phyloP scores from a whole-genome alignment of 2,888 invertebrate genomes.

The Zhuqinia jingwanae region DNA sequence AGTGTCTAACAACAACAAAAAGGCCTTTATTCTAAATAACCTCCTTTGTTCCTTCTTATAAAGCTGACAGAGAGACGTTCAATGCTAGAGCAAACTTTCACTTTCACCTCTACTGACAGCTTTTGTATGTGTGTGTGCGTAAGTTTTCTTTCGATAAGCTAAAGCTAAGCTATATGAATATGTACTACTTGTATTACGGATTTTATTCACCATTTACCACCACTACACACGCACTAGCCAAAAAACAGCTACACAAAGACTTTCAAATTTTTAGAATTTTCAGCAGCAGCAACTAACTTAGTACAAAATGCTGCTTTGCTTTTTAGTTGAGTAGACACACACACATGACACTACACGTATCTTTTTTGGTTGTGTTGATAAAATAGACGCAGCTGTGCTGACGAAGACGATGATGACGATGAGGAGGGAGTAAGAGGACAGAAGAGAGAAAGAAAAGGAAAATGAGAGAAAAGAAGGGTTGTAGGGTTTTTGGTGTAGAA shows the following conservation, averaged over 20 bases:
- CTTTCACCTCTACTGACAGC: slow-evolving; percentile 3
- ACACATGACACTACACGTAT: background rate
- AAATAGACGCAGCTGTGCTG: slow-evolving; percentile 39
- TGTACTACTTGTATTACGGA: background rate
- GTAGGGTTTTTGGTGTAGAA: slow-evolving; percentile 26
- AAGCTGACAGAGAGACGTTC: background rate
- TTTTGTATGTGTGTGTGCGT: slow-evolving; percentile 17
- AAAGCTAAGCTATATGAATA: background rate
- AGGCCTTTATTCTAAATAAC: slow-evolving; percentile 48
- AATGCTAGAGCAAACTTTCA: slow-evolving; percentile 35
- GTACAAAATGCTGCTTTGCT: background rate
- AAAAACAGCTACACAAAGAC: slow-evolving; percentile 3
- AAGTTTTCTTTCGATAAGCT: background rate
- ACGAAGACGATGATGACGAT: background rate
- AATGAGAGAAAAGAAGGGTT: background rate
- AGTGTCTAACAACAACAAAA: background rate
- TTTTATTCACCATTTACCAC: slow-evolving; percentile 27
- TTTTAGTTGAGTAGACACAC: background rate
- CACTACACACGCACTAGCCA: background rate
- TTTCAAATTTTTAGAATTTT: slow-evolving; percentile 21
- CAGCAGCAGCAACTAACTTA: slow-evolving; percentile 2
- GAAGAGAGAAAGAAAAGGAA: slow-evolving; percentile 12
- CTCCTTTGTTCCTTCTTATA: slow-evolving; percentile 41
- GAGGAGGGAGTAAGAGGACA: slow-evolving; percentile 9
- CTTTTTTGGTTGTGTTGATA: slow-evolving; percentile 7